Conservation (phyloP, 2,113 vertebrate species). For the Perca schrenkii region DNA sequence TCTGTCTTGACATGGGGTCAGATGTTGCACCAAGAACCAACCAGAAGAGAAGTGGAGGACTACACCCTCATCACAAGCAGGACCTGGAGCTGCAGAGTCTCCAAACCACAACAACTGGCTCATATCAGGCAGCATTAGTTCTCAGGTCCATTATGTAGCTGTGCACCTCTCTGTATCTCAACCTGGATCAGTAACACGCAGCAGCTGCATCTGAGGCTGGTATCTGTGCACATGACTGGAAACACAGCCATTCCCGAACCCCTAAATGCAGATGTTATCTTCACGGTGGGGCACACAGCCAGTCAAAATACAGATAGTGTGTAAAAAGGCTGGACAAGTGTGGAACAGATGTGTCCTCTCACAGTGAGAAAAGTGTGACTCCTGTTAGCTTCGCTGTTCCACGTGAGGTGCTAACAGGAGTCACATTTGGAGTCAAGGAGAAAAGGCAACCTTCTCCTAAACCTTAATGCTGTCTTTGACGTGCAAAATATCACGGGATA, state of each 20-base stretch:
- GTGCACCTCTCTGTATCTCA: neutral
- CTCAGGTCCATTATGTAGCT: neutral
- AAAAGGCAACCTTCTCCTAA: neutral
- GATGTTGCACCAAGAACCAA: neutral
- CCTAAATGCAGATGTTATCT: neutral
- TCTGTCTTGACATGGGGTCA: neutral
- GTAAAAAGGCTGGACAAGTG: neutral
- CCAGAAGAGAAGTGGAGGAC: neutral
- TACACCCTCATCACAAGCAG: neutral
- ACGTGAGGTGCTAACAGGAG: conserved; percentile 18
- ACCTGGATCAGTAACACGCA: conserved; percentile 18
- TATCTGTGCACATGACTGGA: conserved; percentile 9
- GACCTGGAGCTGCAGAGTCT: neutral
- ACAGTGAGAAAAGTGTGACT: conserved; percentile 1
- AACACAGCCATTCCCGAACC: neutral
- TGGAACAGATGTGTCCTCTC: conserved; percentile 10
- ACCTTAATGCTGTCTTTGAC: neutral
- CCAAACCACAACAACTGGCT: neutral
- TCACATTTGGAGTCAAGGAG: neutral
- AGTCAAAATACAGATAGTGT: conserved; percentile 9
- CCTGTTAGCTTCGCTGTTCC: neutral
- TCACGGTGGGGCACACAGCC: neutral
- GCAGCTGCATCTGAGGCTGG: conserved; percentile 11
- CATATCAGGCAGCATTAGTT: neutral
- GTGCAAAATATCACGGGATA: neutral